Conservation (phyloP, 2,113 vertebrate genomes). For the Elaphurus davidianus region DNA sequence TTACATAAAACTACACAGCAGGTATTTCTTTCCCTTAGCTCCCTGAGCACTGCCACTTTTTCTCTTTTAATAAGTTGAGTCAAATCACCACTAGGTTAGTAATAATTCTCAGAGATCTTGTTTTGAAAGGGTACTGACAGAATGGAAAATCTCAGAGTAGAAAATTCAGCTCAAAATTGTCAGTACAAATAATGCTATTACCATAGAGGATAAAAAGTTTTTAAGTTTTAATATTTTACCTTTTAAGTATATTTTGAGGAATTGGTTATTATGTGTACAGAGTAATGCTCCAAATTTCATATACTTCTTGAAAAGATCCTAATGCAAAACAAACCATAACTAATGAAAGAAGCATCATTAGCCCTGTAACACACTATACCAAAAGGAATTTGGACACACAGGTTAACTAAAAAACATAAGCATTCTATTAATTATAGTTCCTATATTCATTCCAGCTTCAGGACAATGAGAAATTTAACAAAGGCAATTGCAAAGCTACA, state of each 20-base stretch:
- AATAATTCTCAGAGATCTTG: not conserved
- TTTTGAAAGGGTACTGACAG: not conserved
- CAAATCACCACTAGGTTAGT: not conserved
- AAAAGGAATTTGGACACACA: not conserved
- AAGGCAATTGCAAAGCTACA: not conserved
- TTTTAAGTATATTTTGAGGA: not conserved
- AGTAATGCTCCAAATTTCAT: not conserved
- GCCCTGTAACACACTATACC: not conserved
- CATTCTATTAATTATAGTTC: not conserved
- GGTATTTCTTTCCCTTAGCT: not conserved
- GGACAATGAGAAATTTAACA: not conserved
- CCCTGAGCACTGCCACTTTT: not conserved
- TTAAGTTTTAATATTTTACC: not conserved
- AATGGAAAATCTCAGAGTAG: not conserved
- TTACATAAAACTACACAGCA: not conserved
- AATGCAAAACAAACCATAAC: not conserved
- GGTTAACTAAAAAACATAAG: not conserved
- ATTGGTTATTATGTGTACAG: not conserved
- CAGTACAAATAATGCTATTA: not conserved
- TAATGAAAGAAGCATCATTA: not conserved
- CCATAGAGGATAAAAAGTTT: not conserved
- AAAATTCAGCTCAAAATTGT: conserved; percentile 23
- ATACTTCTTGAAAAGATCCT: not conserved
- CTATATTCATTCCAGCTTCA: not conserved
- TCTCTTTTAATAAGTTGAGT: not conserved